Base-by-base conservation (phyloP, 2,797 vertebrate species). In the Coendou prehensilis region DNA sequence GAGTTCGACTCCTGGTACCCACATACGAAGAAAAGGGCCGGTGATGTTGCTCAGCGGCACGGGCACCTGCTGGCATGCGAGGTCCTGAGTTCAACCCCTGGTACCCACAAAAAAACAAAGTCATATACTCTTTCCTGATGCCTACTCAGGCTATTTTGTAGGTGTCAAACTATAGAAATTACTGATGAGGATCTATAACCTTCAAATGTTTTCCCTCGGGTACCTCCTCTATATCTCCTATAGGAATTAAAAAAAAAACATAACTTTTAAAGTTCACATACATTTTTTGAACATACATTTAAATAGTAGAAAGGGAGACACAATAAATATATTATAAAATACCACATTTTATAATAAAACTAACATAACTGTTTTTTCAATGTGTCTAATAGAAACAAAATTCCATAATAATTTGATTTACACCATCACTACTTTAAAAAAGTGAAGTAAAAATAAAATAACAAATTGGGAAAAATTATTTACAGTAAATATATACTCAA, bases 121-220 rank as follows among this genome's bases (percentile, higher is more conserved):
- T 85, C 73, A 54, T 47, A 67, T 47, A 37, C 41, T 89, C n/a
- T 90, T 89, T 81, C 41, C n/a, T 94, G 45, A 89, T 67, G 54
- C 37, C 57, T 69, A 17, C 41, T 28, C 4, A 56, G 45, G 22
- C 37, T 64, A 20, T 84, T 84, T 52, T 64, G 9, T 45, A 56
- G 11, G 28, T 81, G 2, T 11, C 17, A 89, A 45, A 56, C 47
- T n/a, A 89, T 13, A 82, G 41, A 81, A 59, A 76, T 82, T 90
- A 71, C 56, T 87, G 23, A 41, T 28, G 50, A 93, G 28, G 5
- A 61, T 23, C n/a, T 85, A 71, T 67, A n/a, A 30, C 0, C 33
- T 85, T 92, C 41, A 61, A 69, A 89, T 13, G 8, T 20, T 61
- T 15, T 91, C 63, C 84, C 28, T 90, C 0, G 15, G 50, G 50